A percentile compares a stretch with the other conserved stretches of the same genome.
phyloP scores from a whole-genome alignment of 2,888 invertebrate genomes.

The Coelogynopora nodosa region DNA sequence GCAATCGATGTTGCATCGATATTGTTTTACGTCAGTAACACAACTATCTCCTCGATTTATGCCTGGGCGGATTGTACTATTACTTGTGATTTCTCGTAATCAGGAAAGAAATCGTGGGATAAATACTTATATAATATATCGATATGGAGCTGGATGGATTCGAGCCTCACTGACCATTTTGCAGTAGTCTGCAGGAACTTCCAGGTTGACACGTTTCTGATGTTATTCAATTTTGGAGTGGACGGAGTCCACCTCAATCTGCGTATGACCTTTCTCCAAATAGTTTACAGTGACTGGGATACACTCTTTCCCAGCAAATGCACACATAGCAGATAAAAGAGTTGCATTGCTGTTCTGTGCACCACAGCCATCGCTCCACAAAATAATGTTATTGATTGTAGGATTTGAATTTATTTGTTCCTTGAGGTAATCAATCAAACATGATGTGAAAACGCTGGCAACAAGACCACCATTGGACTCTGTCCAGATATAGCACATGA shows the following conservation, averaged over 20 bases:
- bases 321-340: background rate
- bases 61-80: background rate
- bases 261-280: background rate
- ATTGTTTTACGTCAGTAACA: background rate
- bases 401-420: no score
- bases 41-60: background rate
- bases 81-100: background rate
- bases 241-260: background rate
- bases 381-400: no score
- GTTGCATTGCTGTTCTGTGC: background rate
- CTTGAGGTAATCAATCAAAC: background rate
- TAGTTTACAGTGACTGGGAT: background rate
- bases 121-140: no score
- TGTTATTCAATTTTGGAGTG: background rate
- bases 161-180: background rate
- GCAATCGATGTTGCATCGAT: background rate
- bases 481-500: background rate
- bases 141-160: background rate
- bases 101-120: no score
- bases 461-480: background rate
- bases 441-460: background rate
- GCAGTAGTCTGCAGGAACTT: constrained; percentile 8
- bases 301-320: background rate
- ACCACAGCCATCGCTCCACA: constrained; percentile 16
- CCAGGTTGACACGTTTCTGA: background rate